phyloP scores from a whole-genome alignment of 2,888 invertebrate species.

The Caenorhabditis imperialis region DNA sequence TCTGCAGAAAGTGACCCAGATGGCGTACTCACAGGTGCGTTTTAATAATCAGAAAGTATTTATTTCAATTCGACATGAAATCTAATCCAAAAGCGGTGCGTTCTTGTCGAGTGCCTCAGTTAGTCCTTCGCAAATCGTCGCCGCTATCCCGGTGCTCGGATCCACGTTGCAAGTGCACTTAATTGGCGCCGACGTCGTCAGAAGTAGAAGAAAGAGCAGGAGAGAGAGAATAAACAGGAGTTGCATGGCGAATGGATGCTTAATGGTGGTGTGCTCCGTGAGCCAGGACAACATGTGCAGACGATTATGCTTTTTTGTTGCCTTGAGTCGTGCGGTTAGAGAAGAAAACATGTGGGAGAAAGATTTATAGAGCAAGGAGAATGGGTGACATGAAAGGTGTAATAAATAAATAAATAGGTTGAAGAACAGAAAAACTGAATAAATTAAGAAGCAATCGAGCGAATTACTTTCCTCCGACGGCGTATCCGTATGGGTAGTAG shows the following conservation, averaged over 20 bases:
- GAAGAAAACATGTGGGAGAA: too few relatives aligned
- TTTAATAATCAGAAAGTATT: background rate
- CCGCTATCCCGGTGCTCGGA: constrained; percentile 42
- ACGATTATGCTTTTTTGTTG: constrained; percentile 43
- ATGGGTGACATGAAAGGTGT: too few relatives aligned
- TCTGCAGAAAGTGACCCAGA: constrained; percentile 96
- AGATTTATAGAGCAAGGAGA: too few relatives aligned
- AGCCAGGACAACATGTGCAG: constrained; percentile 16
- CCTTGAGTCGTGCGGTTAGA: too few relatives aligned
- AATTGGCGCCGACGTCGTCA: background rate
- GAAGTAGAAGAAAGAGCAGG: background rate
- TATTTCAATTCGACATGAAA: constrained; percentile 3
- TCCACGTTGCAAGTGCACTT: constrained; percentile 43
- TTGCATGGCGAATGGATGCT: constrained; percentile 19
- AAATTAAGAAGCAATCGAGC: too few relatives aligned
- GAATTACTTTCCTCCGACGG: too few relatives aligned
- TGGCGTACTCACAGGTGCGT: constrained; percentile 91
- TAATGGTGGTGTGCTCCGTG: constrained; percentile 2
- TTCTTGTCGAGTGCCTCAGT: constrained; percentile 33
- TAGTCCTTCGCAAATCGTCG: constrained; percentile 42
- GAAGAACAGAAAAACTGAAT: too few relatives aligned
- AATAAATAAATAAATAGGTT: too few relatives aligned
- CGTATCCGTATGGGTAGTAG: too few relatives aligned
- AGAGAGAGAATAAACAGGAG: constrained; percentile 11
- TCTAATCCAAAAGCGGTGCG: constrained; percentile 18